A percentile compares a stretch with the other conserved stretches of the same genome.
Evolutionary conservation across 2,888 invertebrate genomes (phyloP).

Genomic region (Hypomecis atomaria): DNA sequence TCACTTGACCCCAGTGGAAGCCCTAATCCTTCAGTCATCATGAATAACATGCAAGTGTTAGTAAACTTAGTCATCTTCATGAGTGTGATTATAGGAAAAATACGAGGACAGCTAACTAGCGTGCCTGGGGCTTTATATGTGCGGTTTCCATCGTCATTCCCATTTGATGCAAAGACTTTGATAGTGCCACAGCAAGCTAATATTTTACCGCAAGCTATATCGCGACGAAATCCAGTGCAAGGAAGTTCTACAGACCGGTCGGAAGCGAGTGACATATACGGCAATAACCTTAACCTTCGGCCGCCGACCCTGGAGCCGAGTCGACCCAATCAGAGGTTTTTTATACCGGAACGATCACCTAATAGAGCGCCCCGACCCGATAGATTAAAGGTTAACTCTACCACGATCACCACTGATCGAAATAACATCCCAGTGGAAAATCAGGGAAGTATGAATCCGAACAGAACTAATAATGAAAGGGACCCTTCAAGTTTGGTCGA

Average conservation of each 20-base stretch:
- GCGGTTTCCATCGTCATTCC: constrained; percentile 32
- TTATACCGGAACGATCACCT: constrained; percentile 42
- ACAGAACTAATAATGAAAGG: not conserved
- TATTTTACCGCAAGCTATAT: constrained; percentile 18
- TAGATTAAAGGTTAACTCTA: not conserved
- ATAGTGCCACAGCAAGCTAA: constrained; percentile 32
- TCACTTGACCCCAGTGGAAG: constrained; percentile 30
- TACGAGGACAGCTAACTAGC: constrained; percentile 50
- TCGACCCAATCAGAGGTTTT: constrained; percentile 44
- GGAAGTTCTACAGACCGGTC: constrained; percentile 36
- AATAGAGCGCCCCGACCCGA: constrained; percentile 26
- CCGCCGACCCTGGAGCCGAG: constrained; percentile 38
- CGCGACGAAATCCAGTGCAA: constrained; percentile 32
- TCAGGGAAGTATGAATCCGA: constrained; percentile 2
- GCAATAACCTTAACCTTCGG: constrained; percentile 39
- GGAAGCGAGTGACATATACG: constrained; percentile 33
- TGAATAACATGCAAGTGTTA: constrained; percentile 53
- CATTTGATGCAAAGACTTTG: constrained; percentile 39
- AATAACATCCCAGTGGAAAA: constrained; percentile 3
- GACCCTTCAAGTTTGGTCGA: constrained; percentile 1
- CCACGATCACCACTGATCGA: not conserved
- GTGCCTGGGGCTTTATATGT: constrained; percentile 45
- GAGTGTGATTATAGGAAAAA: constrained; percentile 55
- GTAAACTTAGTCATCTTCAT: constrained; percentile 58
- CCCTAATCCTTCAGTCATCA: too few relatives aligned